Evolutionary conservation across 2,113 vertebrate species (phyloP).

Genomic region (Cervus canadensis): DNA sequence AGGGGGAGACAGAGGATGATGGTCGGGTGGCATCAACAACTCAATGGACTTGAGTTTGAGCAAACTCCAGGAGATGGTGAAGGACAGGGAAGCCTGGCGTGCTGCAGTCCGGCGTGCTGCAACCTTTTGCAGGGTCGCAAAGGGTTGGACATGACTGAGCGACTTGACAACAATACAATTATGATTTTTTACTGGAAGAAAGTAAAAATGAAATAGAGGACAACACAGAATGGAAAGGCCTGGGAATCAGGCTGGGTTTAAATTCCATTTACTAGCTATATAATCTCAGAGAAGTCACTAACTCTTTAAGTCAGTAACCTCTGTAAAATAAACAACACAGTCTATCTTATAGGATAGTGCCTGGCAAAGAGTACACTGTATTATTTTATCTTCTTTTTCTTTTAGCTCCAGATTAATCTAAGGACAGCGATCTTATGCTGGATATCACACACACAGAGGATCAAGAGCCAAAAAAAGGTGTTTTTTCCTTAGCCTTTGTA

Average conservation of each 20-base stretch:
- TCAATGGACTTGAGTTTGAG: neutral
- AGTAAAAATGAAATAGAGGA: constrained; percentile 21
- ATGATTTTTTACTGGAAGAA: neutral
- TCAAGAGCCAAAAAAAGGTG: neutral
- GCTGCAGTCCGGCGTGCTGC: neutral
- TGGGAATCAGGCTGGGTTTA: neutral
- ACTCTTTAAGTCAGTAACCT: neutral
- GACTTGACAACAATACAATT: neutral
- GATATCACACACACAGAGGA: too few species aligned
- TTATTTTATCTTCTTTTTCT: neutral
- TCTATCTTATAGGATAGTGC: neutral
- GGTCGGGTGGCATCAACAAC: neutral
- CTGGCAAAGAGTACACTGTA: neutral
- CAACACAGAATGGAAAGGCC: constrained; percentile 1
- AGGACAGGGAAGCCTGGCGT: neutral
- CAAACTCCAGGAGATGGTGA: neutral
- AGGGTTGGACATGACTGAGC: neutral
- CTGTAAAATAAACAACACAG: constrained; percentile 16
- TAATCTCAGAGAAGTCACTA: neutral
- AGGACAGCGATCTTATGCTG: neutral
- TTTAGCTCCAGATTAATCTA: constrained; percentile 10
- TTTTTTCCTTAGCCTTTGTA: neutral
- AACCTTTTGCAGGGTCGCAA: neutral
- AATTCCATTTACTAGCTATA: constrained; percentile 23
- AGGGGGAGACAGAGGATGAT: neutral